Evolutionary conservation across 2,888 invertebrate genomes (phyloP), one percentile per base, ranked within the genome.

Genomic region (Drosophila kuntzei): DNA sequence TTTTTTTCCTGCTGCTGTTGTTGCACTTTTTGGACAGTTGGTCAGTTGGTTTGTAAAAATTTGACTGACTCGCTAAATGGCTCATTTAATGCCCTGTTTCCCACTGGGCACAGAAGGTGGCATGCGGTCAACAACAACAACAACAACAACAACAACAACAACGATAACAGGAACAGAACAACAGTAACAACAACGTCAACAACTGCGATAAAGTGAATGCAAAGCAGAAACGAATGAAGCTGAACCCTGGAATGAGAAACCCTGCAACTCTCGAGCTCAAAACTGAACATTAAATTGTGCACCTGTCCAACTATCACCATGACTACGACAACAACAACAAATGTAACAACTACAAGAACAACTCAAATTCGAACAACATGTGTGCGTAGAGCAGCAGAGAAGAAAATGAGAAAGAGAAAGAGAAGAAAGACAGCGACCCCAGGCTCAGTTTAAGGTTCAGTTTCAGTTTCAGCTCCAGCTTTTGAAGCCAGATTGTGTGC

Each of bases 301-400:
- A 90, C 90, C 90, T 90, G 90, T 90, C 82, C 90, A 73, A 79
- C 90, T 76, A 89, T 91, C 80, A 75, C 88, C 90, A 89, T 90
- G 90, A 80, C 90, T 81, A 90, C 89, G 68, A 62, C 59, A 58
- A 64, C 70, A 68, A 59, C 47, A 83, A 39, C 59, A 57, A 27
- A 46, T 62, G 11, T 44, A 69, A 14, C 59, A 66, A 18, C 62
- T 63, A 20, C 25, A 14, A 12, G 14, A 14, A 14, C 3, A 43
- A 43, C 43, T 25, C 25, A 36, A 72, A 67, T 78, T 80, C 68
- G 87, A 66, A 81, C 81, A 87, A 84, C 80, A 80, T 80, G 67
- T 80, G 80, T 78, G 78, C 81, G 43, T 64, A 61, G 58, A 20
- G 57, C 44, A 41, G 43, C 63, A 39, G 57, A 5, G 25, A 22